Conservation (phyloP, 1,140 invertebrate genomes). For the Caerostris extrusa region DNA sequence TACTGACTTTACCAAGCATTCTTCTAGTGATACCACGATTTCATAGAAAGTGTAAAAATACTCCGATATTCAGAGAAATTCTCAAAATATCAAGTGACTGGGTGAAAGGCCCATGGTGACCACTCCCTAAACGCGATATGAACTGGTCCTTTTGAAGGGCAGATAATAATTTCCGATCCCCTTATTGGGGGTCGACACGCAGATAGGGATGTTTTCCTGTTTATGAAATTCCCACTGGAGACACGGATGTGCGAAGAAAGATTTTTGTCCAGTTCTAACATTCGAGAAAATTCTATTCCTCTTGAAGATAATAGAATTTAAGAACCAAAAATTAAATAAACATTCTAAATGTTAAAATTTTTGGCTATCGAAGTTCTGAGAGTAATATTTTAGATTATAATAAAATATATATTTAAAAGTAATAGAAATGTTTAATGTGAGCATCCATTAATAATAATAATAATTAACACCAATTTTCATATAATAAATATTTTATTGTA, state of each 20-base stretch:
- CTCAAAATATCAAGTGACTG: not conserved
- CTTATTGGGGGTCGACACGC: not conserved
- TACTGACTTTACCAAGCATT: conserved; percentile 12
- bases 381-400: no score
- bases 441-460: no score
- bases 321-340: not conserved
- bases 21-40: not conserved
- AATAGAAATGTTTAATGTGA: no score
- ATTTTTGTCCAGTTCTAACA: not conserved
- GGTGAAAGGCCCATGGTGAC: not conserved
- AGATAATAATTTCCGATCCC: not conserved
- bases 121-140: not conserved
- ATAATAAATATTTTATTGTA: no score
- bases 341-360: not conserved
- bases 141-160: not conserved
- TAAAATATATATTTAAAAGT: no score
- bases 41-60: conserved; percentile 26
- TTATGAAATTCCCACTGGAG: not conserved
- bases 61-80: not conserved
- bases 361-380: no score
- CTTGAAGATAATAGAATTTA: not conserved
- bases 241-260: not conserved
- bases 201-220: conserved; percentile 28
- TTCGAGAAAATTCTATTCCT: not conserved
- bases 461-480: no score